Evolutionary conservation across 1,140 invertebrate species (phyloP).

Genomic region (Drosophila rufa): DNA sequence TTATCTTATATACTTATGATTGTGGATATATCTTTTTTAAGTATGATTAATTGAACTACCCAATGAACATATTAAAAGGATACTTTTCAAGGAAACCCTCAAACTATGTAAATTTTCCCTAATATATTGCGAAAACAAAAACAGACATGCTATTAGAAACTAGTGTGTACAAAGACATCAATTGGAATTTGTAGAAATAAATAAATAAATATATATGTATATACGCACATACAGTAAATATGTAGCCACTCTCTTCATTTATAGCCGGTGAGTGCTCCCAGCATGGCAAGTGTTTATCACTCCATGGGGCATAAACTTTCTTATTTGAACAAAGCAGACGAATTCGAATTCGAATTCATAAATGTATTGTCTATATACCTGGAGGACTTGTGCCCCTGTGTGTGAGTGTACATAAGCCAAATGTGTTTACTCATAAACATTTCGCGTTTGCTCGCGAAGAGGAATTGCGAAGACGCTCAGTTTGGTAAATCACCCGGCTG

Average conservation of each 20-base stretch:
- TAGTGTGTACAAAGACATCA: constrained; percentile 36
- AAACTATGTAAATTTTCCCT: no score
- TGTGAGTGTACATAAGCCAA: constrained; percentile 24
- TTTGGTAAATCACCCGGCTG: constrained; percentile 35
- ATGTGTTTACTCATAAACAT: constrained; percentile 48
- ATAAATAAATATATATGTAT: constrained; percentile 3
- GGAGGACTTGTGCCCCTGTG: constrained; percentile 8
- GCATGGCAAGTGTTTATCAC: constrained; percentile 41
- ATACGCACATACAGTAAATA: constrained; percentile 25
- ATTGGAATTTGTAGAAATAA: constrained; percentile 10
- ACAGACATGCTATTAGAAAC: no score
- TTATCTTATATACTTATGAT: no score
- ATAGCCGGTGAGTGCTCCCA: constrained; percentile 20
- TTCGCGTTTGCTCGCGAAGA: constrained; percentile 35
- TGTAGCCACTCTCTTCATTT: constrained; percentile 15
- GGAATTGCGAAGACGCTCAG: constrained; percentile 41
- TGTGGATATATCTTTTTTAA: no score
- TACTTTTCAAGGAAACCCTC: not conserved
- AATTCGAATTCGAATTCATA: constrained; percentile 25
- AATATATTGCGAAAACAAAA: not conserved
- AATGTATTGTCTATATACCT: constrained; percentile 38
- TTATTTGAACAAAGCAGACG: constrained; percentile 29
- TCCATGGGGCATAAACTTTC: constrained; percentile 33
- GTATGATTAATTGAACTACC: not conserved
- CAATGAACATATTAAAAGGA: not conserved